A percentile compares a stretch with the other conserved stretches of the same genome.
Evolutionary conservation across 2,888 invertebrate genomes (phyloP).

Genomic region (Ommatoiulus sabulosus): DNA sequence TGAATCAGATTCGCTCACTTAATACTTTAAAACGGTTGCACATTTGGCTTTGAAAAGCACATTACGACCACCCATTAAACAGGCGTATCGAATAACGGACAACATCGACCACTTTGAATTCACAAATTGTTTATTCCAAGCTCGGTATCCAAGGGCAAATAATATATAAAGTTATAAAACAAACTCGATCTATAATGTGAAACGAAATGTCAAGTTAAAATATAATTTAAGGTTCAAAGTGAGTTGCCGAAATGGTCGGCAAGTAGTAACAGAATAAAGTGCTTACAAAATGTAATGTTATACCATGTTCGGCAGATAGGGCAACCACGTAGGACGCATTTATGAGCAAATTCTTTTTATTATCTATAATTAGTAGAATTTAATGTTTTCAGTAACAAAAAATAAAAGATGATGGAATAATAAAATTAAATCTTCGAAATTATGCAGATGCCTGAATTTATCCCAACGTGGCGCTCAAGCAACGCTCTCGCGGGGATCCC

Average conservation of each 20-base stretch:
- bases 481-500: not conserved
- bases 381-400: constrained; percentile 24
- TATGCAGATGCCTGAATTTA: constrained; percentile 31
- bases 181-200: constrained; percentile 34
- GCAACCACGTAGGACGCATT: constrained; percentile 31
- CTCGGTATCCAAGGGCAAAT: constrained; percentile 30
- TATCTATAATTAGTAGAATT: constrained; percentile 8
- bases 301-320: constrained; percentile 9
- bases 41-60: not conserved
- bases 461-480: not conserved
- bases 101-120: constrained; percentile 17
- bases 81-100: not conserved
- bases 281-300: constrained; percentile 2
- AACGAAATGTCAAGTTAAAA: constrained; percentile 20
- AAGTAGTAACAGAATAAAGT: not conserved
- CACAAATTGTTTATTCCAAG: constrained; percentile 21
- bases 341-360: constrained; percentile 33
- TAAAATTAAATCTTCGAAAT: constrained; percentile 3
- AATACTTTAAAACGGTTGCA: constrained; percentile 25
- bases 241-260: constrained; percentile 10
- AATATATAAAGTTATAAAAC: constrained; percentile 22
- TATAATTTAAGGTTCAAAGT: constrained; percentile 14
- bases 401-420: constrained; percentile 29
- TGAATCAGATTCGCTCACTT: not conserved
- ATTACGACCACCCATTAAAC: not conserved